Percentiles rank a stretch among this genome's conserved stretches.
phyloP scores from a whole-genome alignment of 2,797 vertebrate genomes.

The Cyclura pinguis region DNA sequence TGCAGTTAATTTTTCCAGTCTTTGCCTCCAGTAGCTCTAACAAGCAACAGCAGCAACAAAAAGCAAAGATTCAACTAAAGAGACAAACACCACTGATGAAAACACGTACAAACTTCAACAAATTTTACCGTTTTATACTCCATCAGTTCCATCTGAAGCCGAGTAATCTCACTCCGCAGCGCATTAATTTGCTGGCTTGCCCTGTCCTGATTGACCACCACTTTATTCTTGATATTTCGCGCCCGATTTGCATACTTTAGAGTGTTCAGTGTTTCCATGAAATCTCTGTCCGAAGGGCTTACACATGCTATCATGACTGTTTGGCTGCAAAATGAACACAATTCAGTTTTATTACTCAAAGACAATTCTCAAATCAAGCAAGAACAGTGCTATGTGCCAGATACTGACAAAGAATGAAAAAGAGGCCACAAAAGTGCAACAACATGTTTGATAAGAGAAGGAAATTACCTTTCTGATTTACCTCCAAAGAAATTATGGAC shows the following conservation, averaged over 20 bases:
- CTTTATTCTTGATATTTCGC: conserved; percentile 98
- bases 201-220: conserved; percentile 95
- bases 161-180: conserved; percentile 92
- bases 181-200: conserved; percentile 97
- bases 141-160: conserved; percentile 97
- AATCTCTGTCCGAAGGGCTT: conserved; percentile 97
- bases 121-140: conserved; percentile 93
- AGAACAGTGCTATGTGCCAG: not conserved
- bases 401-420: not conserved
- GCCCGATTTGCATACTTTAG: conserved; percentile 97
- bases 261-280: conserved; percentile 98
- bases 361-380: conserved; percentile 5
- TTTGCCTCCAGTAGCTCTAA: no score
- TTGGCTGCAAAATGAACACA: conserved; percentile 84
- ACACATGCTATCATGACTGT: conserved; percentile 98
- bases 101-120: not conserved
- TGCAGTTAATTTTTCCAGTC: no score
- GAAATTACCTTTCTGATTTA: not conserved
- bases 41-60: no score
- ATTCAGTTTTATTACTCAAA: conserved; percentile 38
- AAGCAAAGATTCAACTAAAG: not conserved
- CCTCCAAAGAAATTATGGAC: not conserved
- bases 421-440: conserved; percentile 16
- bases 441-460: not conserved
- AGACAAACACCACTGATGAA: not conserved